Percentiles rank a stretch among this genome's conserved stretches.
phyloP scores from a whole-genome alignment of 1,140 invertebrate species.

The Drosophila carrolli region DNA sequence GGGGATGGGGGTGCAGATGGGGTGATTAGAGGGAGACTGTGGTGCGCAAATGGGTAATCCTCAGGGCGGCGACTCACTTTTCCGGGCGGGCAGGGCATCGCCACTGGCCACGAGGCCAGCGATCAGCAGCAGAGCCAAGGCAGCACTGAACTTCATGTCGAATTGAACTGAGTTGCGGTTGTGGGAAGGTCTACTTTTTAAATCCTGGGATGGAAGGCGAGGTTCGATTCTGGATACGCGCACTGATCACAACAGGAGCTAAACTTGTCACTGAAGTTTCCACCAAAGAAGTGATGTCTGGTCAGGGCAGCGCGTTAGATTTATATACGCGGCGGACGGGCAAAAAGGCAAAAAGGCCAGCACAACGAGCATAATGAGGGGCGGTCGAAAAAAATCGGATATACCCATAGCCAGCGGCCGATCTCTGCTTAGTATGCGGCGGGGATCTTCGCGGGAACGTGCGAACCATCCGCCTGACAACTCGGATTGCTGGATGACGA shows the following conservation, averaged over 20 bases:
- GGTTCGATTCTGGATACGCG: conserved; percentile 28
- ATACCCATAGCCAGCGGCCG: conserved; percentile 64
- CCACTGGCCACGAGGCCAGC: conserved; percentile 67
- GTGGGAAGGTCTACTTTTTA: background rate
- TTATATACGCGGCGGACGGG: conserved; percentile 77
- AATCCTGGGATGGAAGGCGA: conserved; percentile 3
- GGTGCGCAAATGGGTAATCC: conserved; percentile 25
- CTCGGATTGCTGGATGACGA: conserved; percentile 15
- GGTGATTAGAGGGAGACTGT: conserved; percentile 6
- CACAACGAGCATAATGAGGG: conserved; percentile 73
- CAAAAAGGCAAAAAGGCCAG: conserved; percentile 65
- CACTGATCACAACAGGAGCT: conserved; percentile 83
- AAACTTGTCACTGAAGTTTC: conserved; percentile 84
- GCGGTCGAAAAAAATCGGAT: conserved; percentile 66
- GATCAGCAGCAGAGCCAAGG: conserved; percentile 71
- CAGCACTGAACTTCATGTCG: conserved; percentile 75
- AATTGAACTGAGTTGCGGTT: conserved; percentile 10
- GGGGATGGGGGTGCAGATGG: conserved; percentile 7
- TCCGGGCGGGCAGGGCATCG: conserved; percentile 74
- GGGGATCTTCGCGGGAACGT: conserved; percentile 57
- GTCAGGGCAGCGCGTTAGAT: conserved; percentile 75
- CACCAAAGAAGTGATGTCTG: conserved; percentile 84
- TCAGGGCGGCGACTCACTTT: conserved; percentile 69
- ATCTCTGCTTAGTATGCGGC: conserved; percentile 66
- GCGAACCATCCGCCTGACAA: conserved; percentile 55